A percentile compares a stretch with the other conserved stretches of the same genome.
Evolutionary conservation across 2,888 invertebrate genomes (phyloP).

Genomic region (Zelleria hepariella): DNA sequence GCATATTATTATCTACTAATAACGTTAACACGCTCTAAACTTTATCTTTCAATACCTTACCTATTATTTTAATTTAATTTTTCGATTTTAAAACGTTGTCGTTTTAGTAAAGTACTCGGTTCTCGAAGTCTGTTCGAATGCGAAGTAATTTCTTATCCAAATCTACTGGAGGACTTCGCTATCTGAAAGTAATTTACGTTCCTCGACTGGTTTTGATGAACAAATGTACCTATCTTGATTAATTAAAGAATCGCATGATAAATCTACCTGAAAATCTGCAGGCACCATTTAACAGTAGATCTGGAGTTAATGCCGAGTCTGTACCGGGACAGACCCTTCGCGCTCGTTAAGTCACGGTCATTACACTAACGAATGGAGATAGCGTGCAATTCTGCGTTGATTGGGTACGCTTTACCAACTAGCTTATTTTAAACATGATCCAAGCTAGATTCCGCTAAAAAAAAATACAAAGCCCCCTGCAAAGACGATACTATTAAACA

Average conservation of each 20-base stretch:
- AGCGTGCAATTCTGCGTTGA: constrained; percentile 18
- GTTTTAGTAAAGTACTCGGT: background rate
- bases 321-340: constrained; percentile 33
- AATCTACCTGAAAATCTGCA: constrained; percentile 9
- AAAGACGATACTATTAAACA: background rate
- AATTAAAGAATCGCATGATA: constrained; percentile 18
- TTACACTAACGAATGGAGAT: constrained; percentile 47
- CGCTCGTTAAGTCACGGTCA: constrained; percentile 34
- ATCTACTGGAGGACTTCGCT: background rate
- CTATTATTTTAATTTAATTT: background rate
- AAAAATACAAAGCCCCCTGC: background rate
- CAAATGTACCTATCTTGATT: constrained; percentile 31
- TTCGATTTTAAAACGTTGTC: background rate
- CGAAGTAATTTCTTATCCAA: background rate
- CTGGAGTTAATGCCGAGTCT: constrained; percentile 48
- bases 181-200: background rate
- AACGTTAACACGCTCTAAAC: background rate
- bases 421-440: background rate
- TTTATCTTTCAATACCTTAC: background rate
- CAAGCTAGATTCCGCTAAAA: background rate
- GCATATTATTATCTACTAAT: background rate
- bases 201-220: background rate
- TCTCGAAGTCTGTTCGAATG: background rate
- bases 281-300: constrained; percentile 46
- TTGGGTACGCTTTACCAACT: constrained; percentile 5